phyloP scores from a whole-genome alignment of 2,888 invertebrate species.

The Lasioglossum villosulum region DNA sequence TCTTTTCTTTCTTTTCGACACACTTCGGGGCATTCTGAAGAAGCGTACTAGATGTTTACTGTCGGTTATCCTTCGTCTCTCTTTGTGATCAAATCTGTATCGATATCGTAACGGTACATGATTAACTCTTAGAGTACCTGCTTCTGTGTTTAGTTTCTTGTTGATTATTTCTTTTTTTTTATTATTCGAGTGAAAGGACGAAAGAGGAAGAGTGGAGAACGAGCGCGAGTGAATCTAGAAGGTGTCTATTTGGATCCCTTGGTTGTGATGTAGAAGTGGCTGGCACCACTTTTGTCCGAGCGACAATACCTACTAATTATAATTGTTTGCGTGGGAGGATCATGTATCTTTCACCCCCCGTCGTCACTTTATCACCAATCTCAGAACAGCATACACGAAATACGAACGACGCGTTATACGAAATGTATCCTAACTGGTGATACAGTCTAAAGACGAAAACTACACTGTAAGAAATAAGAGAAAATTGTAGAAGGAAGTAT shows the following conservation, averaged over 20 bases:
- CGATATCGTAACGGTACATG: conserved; percentile 56
- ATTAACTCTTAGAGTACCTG: conserved; percentile 71
- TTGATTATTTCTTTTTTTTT: conserved; percentile 47
- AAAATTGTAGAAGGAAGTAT: conserved; percentile 2
- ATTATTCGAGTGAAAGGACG: conserved; percentile 37
- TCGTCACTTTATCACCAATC: conserved; percentile 37
- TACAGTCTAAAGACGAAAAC: background rate
- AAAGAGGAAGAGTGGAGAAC: conserved; percentile 22
- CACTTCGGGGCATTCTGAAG: conserved; percentile 61
- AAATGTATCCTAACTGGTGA: background rate
- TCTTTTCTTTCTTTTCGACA: conserved; percentile 21
- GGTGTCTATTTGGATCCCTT: conserved; percentile 53
- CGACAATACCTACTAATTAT: conserved; percentile 52
- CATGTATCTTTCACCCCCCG: conserved; percentile 52
- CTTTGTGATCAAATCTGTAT: conserved; percentile 70
- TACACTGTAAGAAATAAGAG: background rate
- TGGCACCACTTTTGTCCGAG: conserved; percentile 66
- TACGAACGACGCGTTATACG: conserved; percentile 10
- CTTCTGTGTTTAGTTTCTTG: conserved; percentile 69
- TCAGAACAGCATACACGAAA: conserved; percentile 4
- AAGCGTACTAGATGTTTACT: conserved; percentile 49
- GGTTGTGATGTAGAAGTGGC: conserved; percentile 66
- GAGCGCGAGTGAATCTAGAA: conserved; percentile 40
- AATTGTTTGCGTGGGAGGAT: conserved; percentile 34
- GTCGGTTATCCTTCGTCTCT: conserved; percentile 64